Evolutionary conservation across 1,140 invertebrate genomes (phyloP).

Genomic region (Metaphire vulgaris): DNA sequence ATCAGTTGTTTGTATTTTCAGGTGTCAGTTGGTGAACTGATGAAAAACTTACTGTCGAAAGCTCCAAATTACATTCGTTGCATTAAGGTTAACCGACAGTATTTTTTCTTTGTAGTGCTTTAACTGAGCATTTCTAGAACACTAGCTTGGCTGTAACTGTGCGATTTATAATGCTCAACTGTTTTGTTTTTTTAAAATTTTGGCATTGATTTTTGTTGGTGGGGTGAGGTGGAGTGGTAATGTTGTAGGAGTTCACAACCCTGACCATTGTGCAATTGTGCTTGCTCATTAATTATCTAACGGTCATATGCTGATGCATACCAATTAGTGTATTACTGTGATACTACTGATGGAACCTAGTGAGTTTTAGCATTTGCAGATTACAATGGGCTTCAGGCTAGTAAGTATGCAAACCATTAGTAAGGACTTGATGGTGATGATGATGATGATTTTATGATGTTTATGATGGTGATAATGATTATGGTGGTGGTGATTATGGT

Average conservation of each 20-base stretch:
- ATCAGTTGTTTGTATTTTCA: conserved; percentile 30
- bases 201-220: not conserved
- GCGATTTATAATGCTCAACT: conserved; percentile 9
- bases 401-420: too few relatives aligned
- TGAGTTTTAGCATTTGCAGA: too few relatives aligned
- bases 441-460: too few relatives aligned
- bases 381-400: too few relatives aligned
- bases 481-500: not conserved
- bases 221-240: not conserved
- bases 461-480: too few relatives aligned
- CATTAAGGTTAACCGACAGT: conserved; percentile 55
- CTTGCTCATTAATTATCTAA: too few relatives aligned
- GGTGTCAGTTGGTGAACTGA: conserved; percentile 51
- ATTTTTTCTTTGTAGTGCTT: not conserved
- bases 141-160: not conserved
- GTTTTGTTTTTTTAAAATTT: not conserved
- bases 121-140: not conserved
- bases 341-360: too few relatives aligned
- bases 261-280: too few relatives aligned
- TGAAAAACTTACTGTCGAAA: conserved; percentile 52
- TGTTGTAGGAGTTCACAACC: not conserved
- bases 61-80: conserved; percentile 66
- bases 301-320: too few relatives aligned
- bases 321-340: too few relatives aligned
- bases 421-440: too few relatives aligned